These are phyloP conservation scores for Pseudorhiza aurosa DNA, from an alignment of 30 jellyfish, hydroid and myxozoan species.

Conservation along the genomic window DNA sequence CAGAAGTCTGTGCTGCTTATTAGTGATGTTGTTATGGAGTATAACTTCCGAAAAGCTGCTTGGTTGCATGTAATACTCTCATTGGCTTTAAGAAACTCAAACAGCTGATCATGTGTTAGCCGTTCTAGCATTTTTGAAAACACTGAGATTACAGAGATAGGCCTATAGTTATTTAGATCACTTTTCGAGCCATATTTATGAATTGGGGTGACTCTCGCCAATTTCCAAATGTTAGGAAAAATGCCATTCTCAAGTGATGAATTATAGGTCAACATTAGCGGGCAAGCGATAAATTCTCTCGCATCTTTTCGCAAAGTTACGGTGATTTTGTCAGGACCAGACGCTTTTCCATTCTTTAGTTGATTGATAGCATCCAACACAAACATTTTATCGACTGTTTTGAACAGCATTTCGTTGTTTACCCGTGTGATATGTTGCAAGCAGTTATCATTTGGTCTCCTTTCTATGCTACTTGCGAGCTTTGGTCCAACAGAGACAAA, in stretches of 20 bases:
- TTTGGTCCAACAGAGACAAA: constrained; percentile 64
- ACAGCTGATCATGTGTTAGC: constrained; percentile 55
- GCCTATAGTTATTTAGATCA: constrained; percentile 39
- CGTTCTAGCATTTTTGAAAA: constrained; percentile 40
- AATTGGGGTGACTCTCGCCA: constrained; percentile 55
- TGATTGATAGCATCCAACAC: too few species aligned
- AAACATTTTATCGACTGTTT: too few species aligned
- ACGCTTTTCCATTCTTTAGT: too few species aligned
- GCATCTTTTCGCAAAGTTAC: too few species aligned
- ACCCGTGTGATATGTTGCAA: constrained; percentile 61
- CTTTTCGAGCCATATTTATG: constrained; percentile 7
- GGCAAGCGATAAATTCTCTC: too few species aligned
- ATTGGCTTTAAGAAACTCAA: constrained; percentile 34
- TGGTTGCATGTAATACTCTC: constrained; percentile 28
- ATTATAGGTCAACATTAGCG: constrained; percentile 46
- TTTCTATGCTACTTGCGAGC: constrained; percentile 55
- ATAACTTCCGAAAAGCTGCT: neutral
- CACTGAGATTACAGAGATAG: constrained; percentile 58
- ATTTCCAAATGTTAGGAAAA: constrained; percentile 30
- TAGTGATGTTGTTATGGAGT: constrained; percentile 54
- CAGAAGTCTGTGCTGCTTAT: constrained; percentile 37
- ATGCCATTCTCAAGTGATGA: constrained; percentile 42
- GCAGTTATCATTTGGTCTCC: constrained; percentile 64
- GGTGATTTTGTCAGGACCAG: too few species aligned
- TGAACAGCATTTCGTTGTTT: constrained; percentile 49